Base-by-base conservation (phyloP, 2,888 invertebrate genomes). In the Spilarctia lutea region DNA sequence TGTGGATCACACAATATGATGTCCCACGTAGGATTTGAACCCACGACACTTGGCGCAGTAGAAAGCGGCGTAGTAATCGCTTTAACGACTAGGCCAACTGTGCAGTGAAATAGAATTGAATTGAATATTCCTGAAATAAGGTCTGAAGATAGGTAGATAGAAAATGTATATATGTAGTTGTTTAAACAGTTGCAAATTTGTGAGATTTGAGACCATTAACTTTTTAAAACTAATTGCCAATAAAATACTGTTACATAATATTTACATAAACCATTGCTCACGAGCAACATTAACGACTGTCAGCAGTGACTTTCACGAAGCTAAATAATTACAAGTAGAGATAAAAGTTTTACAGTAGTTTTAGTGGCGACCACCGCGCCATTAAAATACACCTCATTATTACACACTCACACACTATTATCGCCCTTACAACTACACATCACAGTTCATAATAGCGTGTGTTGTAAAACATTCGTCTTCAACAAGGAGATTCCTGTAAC, bases 401-500 rank as follows among this genome's bases (percentile, higher is more conserved):
- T n/a, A n/a, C n/a, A n/a, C n/a, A n/a, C n/a, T n/a, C n/a, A n/a
- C 70, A 77, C 42, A 68, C 65, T 13, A 83, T 63, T 67, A 67
- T 69, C 60, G 60, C 39, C 66, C 63, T 48, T 81, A 78, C 71
- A 6, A 11, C 60, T 33, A 52, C 11, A 24, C 7, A 13, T 0
- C 76, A 83, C 16, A 66, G 79, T 77, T 33, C 48, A 79, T 48
- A 75, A 70, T 83, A 45, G 67, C 16, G 16, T 67, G 68, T 74
- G 72, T 27, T 63, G 8, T 20, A 33, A 48, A 67, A 68, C 68
- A 73, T 72, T 80, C 78, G 35, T 81, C 72, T 78, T 73, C 65
- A 74, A 56, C 79, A 66, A 75, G 65, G 72, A 78, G 79, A 79
- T 81, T 75, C 75, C 73, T 70, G 76, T 75, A 83, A 75, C 77